A percentile compares a stretch with the other conserved stretches of the same genome.
Conservation (phyloP, 2,113 vertebrate species). For the Pleuronectes platessa region DNA sequence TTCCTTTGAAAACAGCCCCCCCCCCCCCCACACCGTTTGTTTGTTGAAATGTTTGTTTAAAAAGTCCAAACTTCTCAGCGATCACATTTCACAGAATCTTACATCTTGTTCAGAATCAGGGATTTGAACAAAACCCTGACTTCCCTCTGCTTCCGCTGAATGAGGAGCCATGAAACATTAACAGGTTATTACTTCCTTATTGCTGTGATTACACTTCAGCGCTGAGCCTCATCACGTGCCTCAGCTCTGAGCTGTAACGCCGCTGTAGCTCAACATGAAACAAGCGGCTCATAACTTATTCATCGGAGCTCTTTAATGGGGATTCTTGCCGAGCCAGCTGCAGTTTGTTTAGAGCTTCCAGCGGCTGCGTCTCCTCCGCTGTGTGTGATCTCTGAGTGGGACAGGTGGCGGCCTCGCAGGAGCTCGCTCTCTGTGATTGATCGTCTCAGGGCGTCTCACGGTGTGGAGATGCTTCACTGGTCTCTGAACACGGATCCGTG, state of each 20-base stretch:
- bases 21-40: no score
- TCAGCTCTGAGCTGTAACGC: conserved; percentile 28
- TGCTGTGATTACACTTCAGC: conserved; percentile 11
- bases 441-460: not conserved
- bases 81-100: not conserved
- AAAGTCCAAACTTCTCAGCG: conserved; percentile 12
- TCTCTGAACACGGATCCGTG: not conserved
- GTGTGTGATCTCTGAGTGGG: not conserved
- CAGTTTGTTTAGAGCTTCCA: not conserved
- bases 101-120: not conserved
- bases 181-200: conserved; percentile 62
- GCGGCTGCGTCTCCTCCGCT: not conserved
- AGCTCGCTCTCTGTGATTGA: not conserved
- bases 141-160: not conserved
- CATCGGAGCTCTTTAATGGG: not conserved
- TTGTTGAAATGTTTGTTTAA: not conserved
- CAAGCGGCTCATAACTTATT: conserved; percentile 37
- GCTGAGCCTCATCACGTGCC: not conserved
- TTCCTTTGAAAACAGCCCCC: no score
- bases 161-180: conserved; percentile 23
- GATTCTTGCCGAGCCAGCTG: not conserved
- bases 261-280: not conserved
- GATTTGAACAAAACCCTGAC: not conserved
- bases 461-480: not conserved
- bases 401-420: not conserved